These are phyloP conservation scores for Diarsia dahlii DNA, from an alignment of 2,888 invertebrate genomes.

Conservation along the genomic window DNA sequence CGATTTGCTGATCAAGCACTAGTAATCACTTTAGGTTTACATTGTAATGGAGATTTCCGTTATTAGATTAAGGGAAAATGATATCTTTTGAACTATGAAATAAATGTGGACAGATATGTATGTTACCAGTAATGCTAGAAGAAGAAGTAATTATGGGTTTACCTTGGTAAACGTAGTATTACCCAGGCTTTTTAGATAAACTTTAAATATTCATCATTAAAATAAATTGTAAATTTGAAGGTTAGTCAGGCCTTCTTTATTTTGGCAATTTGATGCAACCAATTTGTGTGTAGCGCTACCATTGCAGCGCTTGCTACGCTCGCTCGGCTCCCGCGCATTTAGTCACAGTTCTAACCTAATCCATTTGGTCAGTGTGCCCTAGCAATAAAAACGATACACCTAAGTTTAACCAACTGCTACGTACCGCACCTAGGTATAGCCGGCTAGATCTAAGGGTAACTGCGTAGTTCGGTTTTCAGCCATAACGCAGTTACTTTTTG, in stretches of 20 bases:
- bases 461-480: not conserved
- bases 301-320: too few species aligned
- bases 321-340: too few species aligned
- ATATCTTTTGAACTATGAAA: not conserved
- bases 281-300: not conserved
- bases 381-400: not conserved
- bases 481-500: not conserved
- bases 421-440: not conserved
- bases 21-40: slow-evolving; percentile 16
- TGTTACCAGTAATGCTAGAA: too few species aligned
- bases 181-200: not conserved
- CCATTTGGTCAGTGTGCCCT: not conserved
- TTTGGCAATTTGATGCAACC: not conserved
- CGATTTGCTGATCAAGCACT: slow-evolving; percentile 10
- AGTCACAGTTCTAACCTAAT: not conserved
- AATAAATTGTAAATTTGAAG: too few species aligned
- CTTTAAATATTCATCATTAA: too few species aligned
- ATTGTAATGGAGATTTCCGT: slow-evolving; percentile 19
- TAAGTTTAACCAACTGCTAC: not conserved
- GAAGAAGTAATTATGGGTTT: too few species aligned
- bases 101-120: not conserved
- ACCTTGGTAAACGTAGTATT: not conserved
- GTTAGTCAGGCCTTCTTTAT: not conserved
- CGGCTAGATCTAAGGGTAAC: not conserved
- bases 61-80: slow-evolving; percentile 3